These are phyloP conservation scores for Pseudopleuronectes americanus DNA, from an alignment of 2,797 vertebrate species.

Conservation along the genomic window DNA sequence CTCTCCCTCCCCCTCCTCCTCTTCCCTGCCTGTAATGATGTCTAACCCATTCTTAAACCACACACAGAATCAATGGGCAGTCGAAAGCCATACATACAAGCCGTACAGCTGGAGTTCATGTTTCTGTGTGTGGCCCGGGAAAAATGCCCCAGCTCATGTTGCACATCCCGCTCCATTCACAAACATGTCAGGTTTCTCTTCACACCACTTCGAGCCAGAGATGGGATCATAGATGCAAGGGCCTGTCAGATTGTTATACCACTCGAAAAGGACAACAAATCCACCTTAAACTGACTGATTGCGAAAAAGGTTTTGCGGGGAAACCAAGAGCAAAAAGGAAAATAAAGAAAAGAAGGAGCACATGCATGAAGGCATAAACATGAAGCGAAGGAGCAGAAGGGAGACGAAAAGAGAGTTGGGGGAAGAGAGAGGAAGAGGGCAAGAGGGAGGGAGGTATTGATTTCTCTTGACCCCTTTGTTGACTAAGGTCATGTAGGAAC, in stretches of 20 bases:
- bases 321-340: constrained; percentile 27
- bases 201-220: constrained; percentile 5
- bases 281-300: constrained; percentile 17
- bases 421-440: constrained; percentile 72
- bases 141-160: constrained; percentile 15
- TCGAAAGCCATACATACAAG: constrained; percentile 43
- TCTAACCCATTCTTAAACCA: constrained; percentile 73
- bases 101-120: constrained; percentile 46
- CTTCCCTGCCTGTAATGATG: constrained; percentile 66
- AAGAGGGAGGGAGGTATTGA: constrained; percentile 84
- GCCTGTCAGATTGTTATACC: constrained; percentile 2
- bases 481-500: constrained; percentile 83
- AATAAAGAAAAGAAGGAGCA: constrained; percentile 20
- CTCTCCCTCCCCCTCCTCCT: constrained; percentile 56
- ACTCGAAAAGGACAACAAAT: constrained; percentile 1
- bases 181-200: constrained; percentile 16
- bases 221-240: constrained; percentile 3
- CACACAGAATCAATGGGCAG: constrained; percentile 70
- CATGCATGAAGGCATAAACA: constrained; percentile 45
- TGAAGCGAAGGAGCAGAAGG: constrained; percentile 62
- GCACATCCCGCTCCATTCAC: constrained; percentile 39
- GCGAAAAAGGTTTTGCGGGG: constrained; percentile 1
- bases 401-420: constrained; percentile 69
- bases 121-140: constrained; percentile 35
- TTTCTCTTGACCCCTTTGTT: constrained; percentile 88